Base-by-base conservation (phyloP, 2,113 vertebrate genomes). In the Perca flavescens region DNA sequence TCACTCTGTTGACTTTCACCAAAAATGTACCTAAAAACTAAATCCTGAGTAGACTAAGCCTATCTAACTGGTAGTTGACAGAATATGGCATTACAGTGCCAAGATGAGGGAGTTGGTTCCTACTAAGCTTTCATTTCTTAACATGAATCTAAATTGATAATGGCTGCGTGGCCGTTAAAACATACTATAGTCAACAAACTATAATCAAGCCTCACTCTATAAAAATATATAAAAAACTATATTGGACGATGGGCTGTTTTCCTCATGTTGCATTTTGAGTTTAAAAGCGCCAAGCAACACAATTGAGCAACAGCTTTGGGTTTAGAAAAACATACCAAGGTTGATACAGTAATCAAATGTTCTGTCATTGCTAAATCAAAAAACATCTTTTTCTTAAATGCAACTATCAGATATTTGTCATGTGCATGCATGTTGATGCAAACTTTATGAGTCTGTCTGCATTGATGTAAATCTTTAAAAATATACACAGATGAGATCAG, bases 51-150 rank as follows among this genome's bases (percentile, higher is more conserved):
- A 25, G 16, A 50, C 36, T 40, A 40, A 40, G 1, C 36, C 1
- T 15, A 63, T 62, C 57, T 64, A 80, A 36, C 34, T 16, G n/a
- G 62, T 34, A 60, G 46, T 66, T 79, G 54, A 53, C 14, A 49
- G 54, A 64, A 31, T 15, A 67, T 9, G 28, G 15, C 70, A 47
- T 12, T 12, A 25, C 34, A 47, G 21, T 47, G 34, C 34, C 43
- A 47, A 65, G 56, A 69, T 47, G 54, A 63, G 17, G 31, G 9
- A 74, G 25, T 54, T 47, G 36, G 4, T 79, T 68, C 43, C 66
- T 21, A 68, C 57, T 66, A 52, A 67, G 19, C 34, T 68, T 79
- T 56, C 0, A 68, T 43, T 49, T 67, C 14, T 66, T 53, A 56
- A 66, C 15, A 53, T 1, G 13, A 31, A 43, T 70, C 28, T 46